Evolutionary conservation across 2,888 invertebrate species (phyloP).

Genomic region (Andrena camellia): DNA sequence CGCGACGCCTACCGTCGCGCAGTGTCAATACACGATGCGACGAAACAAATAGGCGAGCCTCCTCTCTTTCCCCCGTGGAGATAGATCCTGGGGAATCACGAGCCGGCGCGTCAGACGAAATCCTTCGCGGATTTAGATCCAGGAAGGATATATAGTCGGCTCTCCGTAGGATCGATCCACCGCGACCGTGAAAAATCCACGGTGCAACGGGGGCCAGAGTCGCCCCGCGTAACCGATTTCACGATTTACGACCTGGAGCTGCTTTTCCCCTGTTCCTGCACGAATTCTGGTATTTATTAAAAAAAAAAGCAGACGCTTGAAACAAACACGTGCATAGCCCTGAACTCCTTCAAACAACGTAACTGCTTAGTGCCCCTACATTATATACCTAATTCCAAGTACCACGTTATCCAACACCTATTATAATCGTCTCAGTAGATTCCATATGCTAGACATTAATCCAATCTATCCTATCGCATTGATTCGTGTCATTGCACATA

Average conservation of each 20-base stretch:
- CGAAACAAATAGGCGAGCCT: constrained; percentile 72
- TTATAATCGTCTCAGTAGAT: no score
- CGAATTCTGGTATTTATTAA: neutral
- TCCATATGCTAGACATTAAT: no score
- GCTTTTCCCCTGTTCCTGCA: neutral
- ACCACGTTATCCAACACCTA: no score
- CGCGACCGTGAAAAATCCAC: constrained; percentile 23
- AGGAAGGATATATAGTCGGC: constrained; percentile 57
- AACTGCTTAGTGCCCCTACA: no score
- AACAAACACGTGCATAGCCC: no score
- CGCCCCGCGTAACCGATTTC: constrained; percentile 15
- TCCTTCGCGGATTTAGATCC: constrained; percentile 68
- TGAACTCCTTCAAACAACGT: no score
- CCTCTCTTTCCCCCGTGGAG: neutral
- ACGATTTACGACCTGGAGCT: constrained; percentile 14
- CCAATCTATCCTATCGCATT: neutral
- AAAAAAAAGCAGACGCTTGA: neutral
- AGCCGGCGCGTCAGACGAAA: constrained; percentile 62
- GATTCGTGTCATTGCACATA: no score
- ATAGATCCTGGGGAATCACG: constrained; percentile 48
- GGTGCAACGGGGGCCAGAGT: neutral
- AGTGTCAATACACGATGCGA: constrained; percentile 75
- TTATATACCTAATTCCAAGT: no score
- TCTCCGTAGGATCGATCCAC: constrained; percentile 58
- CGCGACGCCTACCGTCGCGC: constrained; percentile 72